Evolutionary conservation across 2,113 vertebrate genomes (phyloP), one percentile per base, ranked within the genome.

Genomic region (Turnix velox): DNA sequence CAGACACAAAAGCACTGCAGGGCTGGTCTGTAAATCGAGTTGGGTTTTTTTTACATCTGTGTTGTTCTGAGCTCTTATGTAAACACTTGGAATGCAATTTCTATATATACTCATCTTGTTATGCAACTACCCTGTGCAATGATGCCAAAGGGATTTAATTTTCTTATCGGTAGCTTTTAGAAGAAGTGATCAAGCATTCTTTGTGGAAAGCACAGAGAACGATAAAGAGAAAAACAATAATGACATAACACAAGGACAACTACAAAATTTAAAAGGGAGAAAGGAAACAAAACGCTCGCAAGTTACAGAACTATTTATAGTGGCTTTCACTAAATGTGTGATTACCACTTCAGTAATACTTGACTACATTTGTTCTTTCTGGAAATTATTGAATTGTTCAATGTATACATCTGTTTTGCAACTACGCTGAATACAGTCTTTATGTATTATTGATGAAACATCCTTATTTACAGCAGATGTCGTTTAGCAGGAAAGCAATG

Each of bases 11-110:
- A 94, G 57, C 77, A 58, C 88, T 18, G 33, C 66, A 31, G 90
- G 80, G 62, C 66, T 78, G 73, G 40, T 24, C 76, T n/a, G 69
- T 24, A 93, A 92, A 94, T 88, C 84, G 62, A 89, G 69, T 73
- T 87, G 78, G 62, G 10, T 59, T 86, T 94, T 75, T 69, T 71
- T 46, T 58, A 59, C 59, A 72, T 93, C 88, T 93, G 66, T 72
- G 86, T 93, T 92, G 87, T 93, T 95, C 88, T 42, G 61, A 92
- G 94, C 71, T 82, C 92, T 96, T 96, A 96, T 69, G 77, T 96
- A 96, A 96, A 94, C 87, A 91, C 74, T 93, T 57, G 74, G 66
- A 65, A 89, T 91, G 92, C 81, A 92, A 73, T 95, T 93, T 92
- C 95, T 94, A 62, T 94, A 73, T 93, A 87, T 82, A 83, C 69